Evolutionary conservation across 2,888 invertebrate species (phyloP), one percentile per base, ranked within the genome.

Genomic region (Tetanocera ferruginea): DNA sequence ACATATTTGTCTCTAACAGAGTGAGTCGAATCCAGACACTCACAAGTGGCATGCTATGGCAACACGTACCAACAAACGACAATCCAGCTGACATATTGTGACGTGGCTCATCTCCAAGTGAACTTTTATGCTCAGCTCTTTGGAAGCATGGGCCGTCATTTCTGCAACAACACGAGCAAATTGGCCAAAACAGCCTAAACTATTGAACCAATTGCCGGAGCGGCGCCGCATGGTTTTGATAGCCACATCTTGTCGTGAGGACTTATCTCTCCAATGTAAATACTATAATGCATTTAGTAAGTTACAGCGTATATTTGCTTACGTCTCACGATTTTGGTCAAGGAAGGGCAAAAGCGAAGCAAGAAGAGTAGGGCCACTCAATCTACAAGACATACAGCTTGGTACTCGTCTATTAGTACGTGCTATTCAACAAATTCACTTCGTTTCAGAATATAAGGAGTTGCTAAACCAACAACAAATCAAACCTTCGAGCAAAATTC

Each of bases 121-220:
- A 73, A 62, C 66, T 80, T 3, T 37, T 19, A 43, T 55, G 57
- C 8, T 80, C 79, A 25, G 19, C 17, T 8, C 23, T 14, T 19
- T 78, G 78, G 79, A 37, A 77, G 11, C 28, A 74, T 28, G 76
- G 74, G 51, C 77, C 78, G 5, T 3, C 14, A 51, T 80, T 79
- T 67, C 71, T 78, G 34, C 11, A 52, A 3, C 43, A 73, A 60
- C 57, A 23, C 28, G 66, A 76, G 23, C 70, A 77, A 79, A 79
- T 80, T 90, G 83, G 87, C 75, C 76, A 31, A 31, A 49, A 64
- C 57, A 55, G 11, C 49, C 60, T 23, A 49, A 64, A 23, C 17
- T 6, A 67, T 43, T 51, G 55, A 57, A n/a, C 19, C 11, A 70
- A 37, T 25, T 51, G 2, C 51, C 76, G 57, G 60, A 62, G 60